Percentiles rank a stretch among this genome's conserved stretches.
These are phyloP conservation scores for Plagiodera versicolora DNA, from an alignment of 2,888 invertebrate species.

Conservation along the genomic window DNA sequence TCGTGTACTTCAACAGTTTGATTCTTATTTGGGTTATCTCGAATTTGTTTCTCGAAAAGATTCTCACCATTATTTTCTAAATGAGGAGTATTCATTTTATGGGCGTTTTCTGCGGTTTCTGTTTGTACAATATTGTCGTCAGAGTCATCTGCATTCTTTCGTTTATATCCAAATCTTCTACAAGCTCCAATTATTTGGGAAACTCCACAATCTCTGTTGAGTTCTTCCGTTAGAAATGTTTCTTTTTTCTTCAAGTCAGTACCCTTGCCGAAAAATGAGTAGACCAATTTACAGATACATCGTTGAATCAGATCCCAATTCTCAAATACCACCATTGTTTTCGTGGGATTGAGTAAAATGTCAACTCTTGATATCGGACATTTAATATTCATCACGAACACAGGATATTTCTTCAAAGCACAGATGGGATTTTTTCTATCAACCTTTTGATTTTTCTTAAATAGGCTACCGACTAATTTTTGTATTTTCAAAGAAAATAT, in stretches of 20 bases:
- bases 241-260: slow-evolving; percentile 13
- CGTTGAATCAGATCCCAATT: slow-evolving; percentile 55
- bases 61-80: neutral
- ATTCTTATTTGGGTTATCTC: slow-evolving; percentile 1
- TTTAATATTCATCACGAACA: slow-evolving; percentile 60
- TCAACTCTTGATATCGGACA: slow-evolving; percentile 59
- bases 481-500: slow-evolving; percentile 59
- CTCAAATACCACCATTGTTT: slow-evolving; percentile 59
- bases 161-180: slow-evolving; percentile 54
- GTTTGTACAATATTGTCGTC: neutral
- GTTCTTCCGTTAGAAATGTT: slow-evolving; percentile 29
- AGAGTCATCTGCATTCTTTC: slow-evolving; percentile 44
- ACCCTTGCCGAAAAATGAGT: slow-evolving; percentile 44
- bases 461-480: slow-evolving; percentile 51
- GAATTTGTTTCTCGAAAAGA: neutral
- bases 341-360: slow-evolving; percentile 56
- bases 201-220: slow-evolving; percentile 45
- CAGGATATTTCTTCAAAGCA: slow-evolving; percentile 44
- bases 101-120: neutral
- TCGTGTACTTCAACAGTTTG: neutral
- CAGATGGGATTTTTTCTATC: slow-evolving; percentile 15
- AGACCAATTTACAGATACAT: slow-evolving; percentile 52
- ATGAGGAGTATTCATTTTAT: neutral
- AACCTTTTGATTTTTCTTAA: slow-evolving; percentile 39
- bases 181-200: slow-evolving; percentile 51